phyloP scores from a whole-genome alignment of 2,888 invertebrate species.

The Mythimna loreyi region DNA sequence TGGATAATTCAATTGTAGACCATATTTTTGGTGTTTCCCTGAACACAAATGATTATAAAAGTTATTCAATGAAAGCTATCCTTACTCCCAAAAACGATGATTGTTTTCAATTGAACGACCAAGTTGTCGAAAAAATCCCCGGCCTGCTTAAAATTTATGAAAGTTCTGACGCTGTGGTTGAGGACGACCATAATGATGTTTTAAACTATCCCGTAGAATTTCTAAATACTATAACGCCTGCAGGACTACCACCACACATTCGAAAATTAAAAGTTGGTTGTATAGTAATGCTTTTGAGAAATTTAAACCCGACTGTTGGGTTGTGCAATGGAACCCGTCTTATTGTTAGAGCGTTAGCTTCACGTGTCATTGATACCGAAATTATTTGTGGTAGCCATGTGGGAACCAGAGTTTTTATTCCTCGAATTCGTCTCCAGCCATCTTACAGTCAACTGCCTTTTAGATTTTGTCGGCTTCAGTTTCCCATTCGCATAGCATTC shows the following conservation, averaged over 20 bases:
- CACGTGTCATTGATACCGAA: neutral
- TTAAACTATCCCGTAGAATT: conserved; percentile 10
- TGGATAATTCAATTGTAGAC: neutral
- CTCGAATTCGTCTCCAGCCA: neutral
- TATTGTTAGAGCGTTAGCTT: too few species aligned
- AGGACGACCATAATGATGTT: conserved; percentile 10
- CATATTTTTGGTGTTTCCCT: conserved; percentile 9
- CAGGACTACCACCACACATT: too few species aligned
- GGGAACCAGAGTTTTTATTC: neutral
- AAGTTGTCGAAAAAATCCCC: too few species aligned
- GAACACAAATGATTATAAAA: conserved; percentile 10
- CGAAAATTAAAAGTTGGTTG: too few species aligned
- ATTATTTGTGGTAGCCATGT: neutral
- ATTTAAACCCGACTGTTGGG: too few species aligned
- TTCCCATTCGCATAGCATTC: too few species aligned
- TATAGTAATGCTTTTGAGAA: too few species aligned
- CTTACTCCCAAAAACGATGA: too few species aligned
- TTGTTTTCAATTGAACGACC: too few species aligned
- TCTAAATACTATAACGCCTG: conserved; percentile 6
- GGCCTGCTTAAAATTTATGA: too few species aligned
- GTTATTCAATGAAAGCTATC: conserved; percentile 3
- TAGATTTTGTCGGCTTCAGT: neutral
- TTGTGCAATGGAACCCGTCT: too few species aligned
- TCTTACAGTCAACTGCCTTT: conserved; percentile 3
- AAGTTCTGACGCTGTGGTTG: conserved; percentile 7